These are phyloP conservation scores for Darevskia nairensis DNA, from an alignment of 2,797 vertebrate species.

Conservation along the genomic window DNA sequence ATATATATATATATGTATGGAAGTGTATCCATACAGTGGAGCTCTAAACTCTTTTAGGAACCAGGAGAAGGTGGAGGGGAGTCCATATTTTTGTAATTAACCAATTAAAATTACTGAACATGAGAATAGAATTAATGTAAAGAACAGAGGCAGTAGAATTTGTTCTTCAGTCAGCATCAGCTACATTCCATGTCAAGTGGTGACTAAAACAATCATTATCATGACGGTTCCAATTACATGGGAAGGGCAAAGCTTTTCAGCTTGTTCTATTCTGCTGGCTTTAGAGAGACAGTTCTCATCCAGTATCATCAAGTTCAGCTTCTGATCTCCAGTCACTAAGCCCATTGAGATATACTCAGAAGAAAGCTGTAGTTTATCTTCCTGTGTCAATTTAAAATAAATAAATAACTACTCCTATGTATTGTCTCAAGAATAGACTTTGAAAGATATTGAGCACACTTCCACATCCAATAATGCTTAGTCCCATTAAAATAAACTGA, in stretches of 20 bases:
- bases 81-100: background rate
- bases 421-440: background rate
- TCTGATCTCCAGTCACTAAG: slow-evolving; percentile 14
- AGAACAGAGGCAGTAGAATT: background rate
- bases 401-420: background rate
- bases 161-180: slow-evolving; percentile 5
- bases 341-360: background rate
- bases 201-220: slow-evolving; percentile 40
- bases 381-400: background rate
- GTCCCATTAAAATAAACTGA: background rate
- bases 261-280: slow-evolving; percentile 9
- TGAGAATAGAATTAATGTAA: slow-evolving; percentile 13
- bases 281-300: slow-evolving; percentile 21
- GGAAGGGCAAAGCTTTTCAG: slow-evolving; percentile 15
- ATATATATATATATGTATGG: background rate
- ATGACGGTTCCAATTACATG: slow-evolving; percentile 21
- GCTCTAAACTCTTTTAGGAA: background rate
- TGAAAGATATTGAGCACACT: background rate
- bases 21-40: background rate
- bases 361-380: background rate
- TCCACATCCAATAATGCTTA: background rate
- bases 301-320: background rate
- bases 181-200: slow-evolving; percentile 2
- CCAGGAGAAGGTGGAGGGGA: background rate
- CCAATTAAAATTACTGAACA: background rate